Evolutionary conservation across 2,113 vertebrate species (phyloP), one percentile per base, ranked within the genome.

Genomic region (Catharus bicknelli): DNA sequence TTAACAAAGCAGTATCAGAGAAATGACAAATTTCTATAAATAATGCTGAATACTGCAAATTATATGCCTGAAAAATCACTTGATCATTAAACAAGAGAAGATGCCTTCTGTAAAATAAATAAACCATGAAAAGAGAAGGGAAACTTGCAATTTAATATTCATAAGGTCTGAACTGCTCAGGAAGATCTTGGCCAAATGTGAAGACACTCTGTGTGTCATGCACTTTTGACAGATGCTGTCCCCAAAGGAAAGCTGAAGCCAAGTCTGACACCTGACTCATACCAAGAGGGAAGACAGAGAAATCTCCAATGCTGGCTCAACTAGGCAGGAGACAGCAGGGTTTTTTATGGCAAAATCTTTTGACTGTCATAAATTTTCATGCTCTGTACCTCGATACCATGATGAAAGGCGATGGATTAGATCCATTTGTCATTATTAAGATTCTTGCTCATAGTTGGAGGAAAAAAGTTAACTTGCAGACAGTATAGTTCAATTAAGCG

Each of bases 381-480:
- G 74, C 67, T 89, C 47, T 85, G 32, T 90, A 93, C 54, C 81
- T 93, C 32, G 40, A 79, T 87, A 91, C 40, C 81, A 74, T 8
- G 11, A 69, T 94, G 89, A 89, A 92, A 85, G 62, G 70, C 15
- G 0, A 83, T 83, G 91, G 87, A 92, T 96, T 89, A 94, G 63
- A 93, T 67, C 86, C 47, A 90, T 95, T 91, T 85, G 27, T 94
- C 91, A 91, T 74, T 85, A 86, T 95, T 96, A 96, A 93, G 83
- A 95, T 86, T 93, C 72, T 61, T 70, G 25, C 54, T 68, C 47
- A 32, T 57, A 92, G 43, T 74, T 88, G 74, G 62, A 92, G 54
- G 50, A 94, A 95, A 89, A 89, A 95, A 92, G 95, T 94, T 95
- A 95, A 94, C 86, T 95, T 95, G 58, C 82, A 93, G 82, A 70